A percentile compares a stretch with the other conserved stretches of the same genome.
phyloP scores from a whole-genome alignment of 2,888 invertebrate species.

The Cylindroiulus punctatus region DNA sequence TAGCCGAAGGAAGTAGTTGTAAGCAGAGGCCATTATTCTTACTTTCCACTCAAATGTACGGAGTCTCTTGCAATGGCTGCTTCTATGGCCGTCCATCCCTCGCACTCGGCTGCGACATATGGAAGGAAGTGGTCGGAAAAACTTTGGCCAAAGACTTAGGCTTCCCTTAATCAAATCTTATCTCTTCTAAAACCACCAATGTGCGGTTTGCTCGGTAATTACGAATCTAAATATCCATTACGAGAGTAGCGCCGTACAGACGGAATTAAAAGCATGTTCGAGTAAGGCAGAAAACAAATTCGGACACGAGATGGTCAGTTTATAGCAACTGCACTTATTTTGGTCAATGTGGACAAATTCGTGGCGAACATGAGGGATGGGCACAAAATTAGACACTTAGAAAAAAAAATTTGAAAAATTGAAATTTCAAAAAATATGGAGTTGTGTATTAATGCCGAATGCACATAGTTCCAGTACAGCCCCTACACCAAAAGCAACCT shows the following conservation, averaged over 20 bases:
- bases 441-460: too few relatives aligned
- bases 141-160: neutral
- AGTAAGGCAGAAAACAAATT: neutral
- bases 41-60: slow-evolving; percentile 30
- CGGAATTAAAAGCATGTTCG: neutral
- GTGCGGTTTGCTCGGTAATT: slow-evolving; percentile 47
- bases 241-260: neutral
- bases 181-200: slow-evolving; percentile 52
- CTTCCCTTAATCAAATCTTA: slow-evolving; percentile 47
- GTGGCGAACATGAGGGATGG: too few relatives aligned
- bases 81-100: neutral
- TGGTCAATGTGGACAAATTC: too few relatives aligned
- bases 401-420: too few relatives aligned
- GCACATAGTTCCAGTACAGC: too few relatives aligned
- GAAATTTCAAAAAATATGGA: too few relatives aligned
- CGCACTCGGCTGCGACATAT: neutral
- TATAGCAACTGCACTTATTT: neutral
- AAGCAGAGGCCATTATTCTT: slow-evolving; percentile 49
- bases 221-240: slow-evolving; percentile 53
- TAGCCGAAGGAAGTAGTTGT: neutral
- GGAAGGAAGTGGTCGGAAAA: neutral
- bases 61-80: neutral
- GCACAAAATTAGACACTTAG: too few relatives aligned
- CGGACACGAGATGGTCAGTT: neutral
- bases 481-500: too few relatives aligned